Base-by-base conservation (phyloP, 2,797 vertebrate genomes). In the Hipposideros larvatus region DNA sequence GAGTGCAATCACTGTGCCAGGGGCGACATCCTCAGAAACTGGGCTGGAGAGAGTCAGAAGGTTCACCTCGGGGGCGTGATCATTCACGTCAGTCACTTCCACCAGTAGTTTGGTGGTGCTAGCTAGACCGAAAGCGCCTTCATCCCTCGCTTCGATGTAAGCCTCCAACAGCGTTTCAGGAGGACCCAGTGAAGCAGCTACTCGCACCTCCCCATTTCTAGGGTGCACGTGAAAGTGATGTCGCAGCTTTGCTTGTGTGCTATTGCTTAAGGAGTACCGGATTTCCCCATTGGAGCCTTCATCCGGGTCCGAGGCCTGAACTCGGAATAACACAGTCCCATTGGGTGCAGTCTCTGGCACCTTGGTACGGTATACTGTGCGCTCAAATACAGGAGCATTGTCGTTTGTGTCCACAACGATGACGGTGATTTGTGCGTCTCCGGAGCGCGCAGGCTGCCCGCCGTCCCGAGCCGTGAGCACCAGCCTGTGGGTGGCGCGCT, bases 351-450 rank as follows among this genome's bases (percentile, higher is more conserved):
- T 99, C 55, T 99, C 99, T 46, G 98, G 84, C 9, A 99, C 73
- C 5, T 55, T 98, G 0, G 98, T 98, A 96, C 98, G 98, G 84
- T 99, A 99, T 53, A 99, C 93, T 0, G 98, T 97, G 24, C 90
- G 97, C 55, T 98, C 98, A 90, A 99, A 99, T 13, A 96, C 96
- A 0, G 99, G 99, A 1, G 98, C 97, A 28, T 99, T 99, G 96
- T 99, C 99, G 53, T 99, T 99, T 28, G 93, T 98, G 96, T 99
- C 99, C 86, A 99, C 96, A 70, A 99, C 98, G 11, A 95, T 94
- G 71, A 99, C 91, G 71, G 98, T 74, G 63, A 99, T 95, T 0
- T 94, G 96, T 28, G 98, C 91, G 0, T 98, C 98, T 14, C 98
- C 97, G 0, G 98, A 98, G 94, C 97, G 98, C 43, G 92, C 93